A percentile compares a stretch with the other conserved stretches of the same genome.
Conservation (phyloP, 2,888 invertebrate species). For the Alsophila aescularia region DNA sequence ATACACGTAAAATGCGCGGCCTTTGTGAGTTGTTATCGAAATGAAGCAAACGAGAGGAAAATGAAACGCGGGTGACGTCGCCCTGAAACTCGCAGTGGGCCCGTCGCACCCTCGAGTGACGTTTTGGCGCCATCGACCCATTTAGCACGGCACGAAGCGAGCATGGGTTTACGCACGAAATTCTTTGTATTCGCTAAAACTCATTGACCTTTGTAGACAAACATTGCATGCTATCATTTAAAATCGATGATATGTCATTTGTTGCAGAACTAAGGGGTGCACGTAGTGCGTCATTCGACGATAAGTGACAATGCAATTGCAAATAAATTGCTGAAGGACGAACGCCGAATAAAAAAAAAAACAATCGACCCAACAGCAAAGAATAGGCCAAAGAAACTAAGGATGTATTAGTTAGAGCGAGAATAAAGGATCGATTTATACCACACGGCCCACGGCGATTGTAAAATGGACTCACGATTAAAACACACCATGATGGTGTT, state of each 20-base stretch:
- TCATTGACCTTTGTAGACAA: conserved; percentile 64
- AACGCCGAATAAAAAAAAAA: conserved; percentile 58
- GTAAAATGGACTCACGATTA: conserved; percentile 82
- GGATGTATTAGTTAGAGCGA: conserved; percentile 77
- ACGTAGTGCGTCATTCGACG: conserved; percentile 78
- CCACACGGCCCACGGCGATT: conserved; percentile 80
- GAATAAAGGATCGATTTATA: conserved; percentile 76
- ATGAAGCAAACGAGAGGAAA: conserved; percentile 32
- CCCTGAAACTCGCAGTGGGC: conserved; percentile 44
- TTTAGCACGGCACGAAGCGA: conserved; percentile 73
- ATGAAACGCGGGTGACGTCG: conserved; percentile 42
- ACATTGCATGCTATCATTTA: conserved; percentile 48
- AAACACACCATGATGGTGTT: conserved; percentile 72
- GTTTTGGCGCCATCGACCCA: conserved; percentile 84
- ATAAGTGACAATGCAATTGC: conserved; percentile 81
- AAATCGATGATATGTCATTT: conserved; percentile 50
- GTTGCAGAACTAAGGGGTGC: conserved; percentile 81
- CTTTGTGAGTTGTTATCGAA: conserved; percentile 48
- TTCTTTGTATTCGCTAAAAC: conserved; percentile 64
- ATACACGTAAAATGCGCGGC: conserved; percentile 43
- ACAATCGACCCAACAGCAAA: conserved; percentile 73
- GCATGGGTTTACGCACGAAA: conserved; percentile 64
- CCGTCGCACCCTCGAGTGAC: conserved; percentile 67
- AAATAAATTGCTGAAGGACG: conserved; percentile 70
- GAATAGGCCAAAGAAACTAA: conserved; percentile 81